These are phyloP conservation scores for Tineola bisselliella DNA, from an alignment of 2,888 invertebrate species.

Conservation along the genomic window DNA sequence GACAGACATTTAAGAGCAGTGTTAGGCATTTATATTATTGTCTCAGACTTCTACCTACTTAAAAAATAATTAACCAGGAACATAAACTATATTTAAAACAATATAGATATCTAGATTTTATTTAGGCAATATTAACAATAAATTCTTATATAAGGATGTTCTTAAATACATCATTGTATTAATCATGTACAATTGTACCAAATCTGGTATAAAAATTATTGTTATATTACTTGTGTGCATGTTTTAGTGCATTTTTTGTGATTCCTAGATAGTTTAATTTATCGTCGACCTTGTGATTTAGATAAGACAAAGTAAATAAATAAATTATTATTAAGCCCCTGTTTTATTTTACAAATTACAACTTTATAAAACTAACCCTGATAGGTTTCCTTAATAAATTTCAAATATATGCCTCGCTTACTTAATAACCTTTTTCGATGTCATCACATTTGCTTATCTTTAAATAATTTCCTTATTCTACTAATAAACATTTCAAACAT, in stretches of 20 bases:
- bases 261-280: conserved; percentile 67
- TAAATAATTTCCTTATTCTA: too few relatives aligned
- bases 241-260: conserved; percentile 68
- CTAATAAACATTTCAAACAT: too few relatives aligned
- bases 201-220: conserved; percentile 57
- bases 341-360: conserved; percentile 10
- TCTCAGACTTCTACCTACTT: not conserved
- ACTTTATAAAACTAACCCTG: not conserved
- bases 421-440: too few relatives aligned
- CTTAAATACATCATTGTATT: conserved; percentile 35
- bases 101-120: not conserved
- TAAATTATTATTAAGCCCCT: conserved; percentile 4
- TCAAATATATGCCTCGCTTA: not conserved
- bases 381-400: not conserved
- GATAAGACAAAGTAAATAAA: conserved; percentile 49
- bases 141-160: conserved; percentile 24
- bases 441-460: too few relatives aligned
- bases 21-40: not conserved
- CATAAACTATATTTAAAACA: not conserved
- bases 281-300: conserved; percentile 67
- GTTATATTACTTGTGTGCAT: conserved; percentile 62
- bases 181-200: conserved; percentile 48
- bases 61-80: not conserved
- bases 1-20: not conserved
- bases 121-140: conserved; percentile 19